These are phyloP conservation scores for Drosophila maculinotata DNA, from an alignment of 2,888 invertebrate genomes.

Conservation along the genomic window DNA sequence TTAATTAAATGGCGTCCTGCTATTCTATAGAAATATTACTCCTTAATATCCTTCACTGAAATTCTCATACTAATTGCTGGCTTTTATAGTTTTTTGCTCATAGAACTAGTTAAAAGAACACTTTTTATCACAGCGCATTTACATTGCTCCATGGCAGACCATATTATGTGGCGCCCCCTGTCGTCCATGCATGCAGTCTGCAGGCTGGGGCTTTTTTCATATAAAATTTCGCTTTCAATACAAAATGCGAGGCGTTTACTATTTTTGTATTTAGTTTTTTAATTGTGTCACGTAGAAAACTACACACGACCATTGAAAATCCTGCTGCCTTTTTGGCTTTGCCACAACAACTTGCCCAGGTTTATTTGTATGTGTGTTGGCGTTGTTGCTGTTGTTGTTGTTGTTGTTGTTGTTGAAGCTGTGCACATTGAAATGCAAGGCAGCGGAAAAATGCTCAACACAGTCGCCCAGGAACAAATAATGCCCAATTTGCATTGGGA, in stretches of 20 bases:
- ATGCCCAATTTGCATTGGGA: slow-evolving; percentile 78
- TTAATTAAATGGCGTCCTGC: no score
- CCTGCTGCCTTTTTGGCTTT: slow-evolving; percentile 62
- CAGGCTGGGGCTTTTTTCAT: slow-evolving; percentile 37
- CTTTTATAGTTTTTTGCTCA: slow-evolving; percentile 5
- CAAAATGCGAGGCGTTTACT: slow-evolving; percentile 45
- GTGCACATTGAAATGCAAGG: slow-evolving; percentile 74
- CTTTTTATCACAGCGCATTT: slow-evolving; percentile 12
- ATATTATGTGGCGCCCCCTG: slow-evolving; percentile 57
- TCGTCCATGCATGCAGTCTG: slow-evolving; percentile 56
- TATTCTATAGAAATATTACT: no score
- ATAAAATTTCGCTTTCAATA: slow-evolving; percentile 79
- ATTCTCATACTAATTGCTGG: slow-evolving; percentile 50
- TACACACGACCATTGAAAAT: slow-evolving; percentile 68
- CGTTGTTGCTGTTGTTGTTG: slow-evolving; percentile 17
- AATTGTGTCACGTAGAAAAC: slow-evolving; percentile 81
- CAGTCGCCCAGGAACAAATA: slow-evolving; percentile 74
- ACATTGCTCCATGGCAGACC: slow-evolving; percentile 1
- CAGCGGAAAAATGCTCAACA: slow-evolving; percentile 76
- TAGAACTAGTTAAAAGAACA: slow-evolving; percentile 39
- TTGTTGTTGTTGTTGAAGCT: slow-evolving; percentile 22
- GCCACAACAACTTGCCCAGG: slow-evolving; percentile 37
- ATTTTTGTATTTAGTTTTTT: slow-evolving; percentile 77
- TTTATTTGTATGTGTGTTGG: slow-evolving; percentile 31
- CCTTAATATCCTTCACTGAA: slow-evolving; percentile 14